These are phyloP conservation scores for Biston stratarius DNA, from an alignment of 2,888 invertebrate genomes.

Conservation along the genomic window DNA sequence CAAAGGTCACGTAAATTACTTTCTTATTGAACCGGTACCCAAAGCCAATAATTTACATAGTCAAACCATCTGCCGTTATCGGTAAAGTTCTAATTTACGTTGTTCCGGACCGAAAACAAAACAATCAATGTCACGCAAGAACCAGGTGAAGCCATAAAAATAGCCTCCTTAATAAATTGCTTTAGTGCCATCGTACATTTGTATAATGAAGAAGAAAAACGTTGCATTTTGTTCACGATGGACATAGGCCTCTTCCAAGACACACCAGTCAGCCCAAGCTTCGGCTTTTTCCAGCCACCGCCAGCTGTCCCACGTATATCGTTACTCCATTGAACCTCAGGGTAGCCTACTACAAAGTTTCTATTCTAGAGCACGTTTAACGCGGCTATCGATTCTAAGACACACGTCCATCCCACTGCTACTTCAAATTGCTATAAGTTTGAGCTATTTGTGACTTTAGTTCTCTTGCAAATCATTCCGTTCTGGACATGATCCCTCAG, in stretches of 20 bases:
- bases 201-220: conserved; percentile 42
- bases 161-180: conserved; percentile 40
- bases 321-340: no score
- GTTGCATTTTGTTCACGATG: conserved; percentile 7
- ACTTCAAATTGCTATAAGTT: no score
- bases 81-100: conserved; percentile 18
- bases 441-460: no score
- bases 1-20: not conserved
- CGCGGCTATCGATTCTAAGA: no score
- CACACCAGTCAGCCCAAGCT: no score
- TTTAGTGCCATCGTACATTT: conserved; percentile 35
- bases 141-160: conserved; percentile 43
- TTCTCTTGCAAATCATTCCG: no score
- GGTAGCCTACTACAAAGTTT: no score
- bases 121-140: conserved; percentile 40
- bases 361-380: no score
- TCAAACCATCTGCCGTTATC: conserved; percentile 25
- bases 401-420: no score
- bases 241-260: conserved; percentile 8
- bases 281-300: no score
- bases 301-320: no score
- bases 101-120: conserved; percentile 37
- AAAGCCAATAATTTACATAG: conserved; percentile 25
- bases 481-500: no score
- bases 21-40: not conserved